These are phyloP conservation scores for Hydropsyche betteni DNA, from an alignment of 2,888 invertebrate genomes.

Conservation along the genomic window DNA sequence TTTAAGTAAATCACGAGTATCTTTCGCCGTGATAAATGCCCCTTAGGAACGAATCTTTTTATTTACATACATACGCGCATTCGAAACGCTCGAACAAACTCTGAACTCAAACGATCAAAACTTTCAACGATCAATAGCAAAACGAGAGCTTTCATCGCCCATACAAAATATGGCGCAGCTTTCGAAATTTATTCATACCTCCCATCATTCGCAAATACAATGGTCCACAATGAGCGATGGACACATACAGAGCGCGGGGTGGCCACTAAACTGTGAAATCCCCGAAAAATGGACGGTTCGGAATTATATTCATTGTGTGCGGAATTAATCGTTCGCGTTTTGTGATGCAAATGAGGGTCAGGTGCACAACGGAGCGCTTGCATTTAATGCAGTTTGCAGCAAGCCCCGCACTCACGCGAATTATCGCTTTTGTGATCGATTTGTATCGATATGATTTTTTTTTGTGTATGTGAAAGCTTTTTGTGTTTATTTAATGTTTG, in stretches of 20 bases:
- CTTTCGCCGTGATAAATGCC: constrained; percentile 30
- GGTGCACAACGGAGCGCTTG: constrained; percentile 8
- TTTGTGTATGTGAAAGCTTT: too few species aligned
- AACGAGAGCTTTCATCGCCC: neutral
- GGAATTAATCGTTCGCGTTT: constrained; percentile 47
- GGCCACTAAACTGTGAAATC: constrained; percentile 30
- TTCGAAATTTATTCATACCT: constrained; percentile 13
- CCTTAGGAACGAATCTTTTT: constrained; percentile 26
- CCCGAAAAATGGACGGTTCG: constrained; percentile 11
- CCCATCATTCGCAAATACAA: neutral
- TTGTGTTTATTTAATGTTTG: neutral
- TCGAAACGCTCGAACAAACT: neutral
- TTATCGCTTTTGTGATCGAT: too few species aligned
- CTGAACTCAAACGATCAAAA: neutral
- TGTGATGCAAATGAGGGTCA: constrained; percentile 48
- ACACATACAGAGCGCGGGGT: constrained; percentile 3
- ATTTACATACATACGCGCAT: neutral
- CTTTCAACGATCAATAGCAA: neutral
- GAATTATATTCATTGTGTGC: constrained; percentile 44
- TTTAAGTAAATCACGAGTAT: constrained; percentile 34
- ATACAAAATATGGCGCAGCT: neutral
- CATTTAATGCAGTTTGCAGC: neutral
- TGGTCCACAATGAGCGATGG: neutral
- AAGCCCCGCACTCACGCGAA: neutral
- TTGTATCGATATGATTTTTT: too few species aligned